phyloP scores from a whole-genome alignment of 2,113 vertebrate genomes.

The Tapirus terrestris region DNA sequence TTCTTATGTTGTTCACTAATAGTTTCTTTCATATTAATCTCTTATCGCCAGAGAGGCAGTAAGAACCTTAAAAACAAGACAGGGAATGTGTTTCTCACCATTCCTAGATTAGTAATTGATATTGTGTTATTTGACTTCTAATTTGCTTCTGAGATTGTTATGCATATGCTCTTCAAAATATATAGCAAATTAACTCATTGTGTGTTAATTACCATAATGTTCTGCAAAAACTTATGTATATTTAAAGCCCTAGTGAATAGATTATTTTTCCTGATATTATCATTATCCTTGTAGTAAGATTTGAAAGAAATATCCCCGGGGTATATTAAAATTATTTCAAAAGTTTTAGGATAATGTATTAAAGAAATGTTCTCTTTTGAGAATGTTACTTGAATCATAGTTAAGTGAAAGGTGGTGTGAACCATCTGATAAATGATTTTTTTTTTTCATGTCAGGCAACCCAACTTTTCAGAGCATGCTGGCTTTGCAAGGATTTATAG shows the following conservation, averaged over 20 bases:
- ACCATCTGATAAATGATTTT: conserved; percentile 57
- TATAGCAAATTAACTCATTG: not conserved
- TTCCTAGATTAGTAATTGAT: not conserved
- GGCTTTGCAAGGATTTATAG: conserved; percentile 70
- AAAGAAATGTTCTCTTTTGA: conserved; percentile 50
- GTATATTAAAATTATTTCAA: conserved; percentile 50
- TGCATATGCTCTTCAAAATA: not conserved
- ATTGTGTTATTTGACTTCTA: not conserved
- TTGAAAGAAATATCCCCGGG: not conserved
- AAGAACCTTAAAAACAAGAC: not conserved
- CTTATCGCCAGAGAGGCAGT: not conserved
- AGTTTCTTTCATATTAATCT: not conserved
- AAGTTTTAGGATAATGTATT: conserved; percentile 8
- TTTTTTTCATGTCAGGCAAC: conserved; percentile 59
- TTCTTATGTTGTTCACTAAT: not conserved
- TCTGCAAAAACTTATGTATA: not conserved
- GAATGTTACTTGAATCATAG: conserved; percentile 43
- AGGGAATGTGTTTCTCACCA: not conserved
- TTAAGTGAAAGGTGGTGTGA: conserved; percentile 64
- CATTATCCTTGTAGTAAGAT: conserved; percentile 17
- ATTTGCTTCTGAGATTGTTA: not conserved
- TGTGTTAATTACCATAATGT: not conserved
- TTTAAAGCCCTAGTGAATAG: not conserved
- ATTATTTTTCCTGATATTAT: not conserved
- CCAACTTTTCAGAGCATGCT: conserved; percentile 57